phyloP scores from a whole-genome alignment of 2,888 invertebrate species.

The Ochlodes sylvanus region DNA sequence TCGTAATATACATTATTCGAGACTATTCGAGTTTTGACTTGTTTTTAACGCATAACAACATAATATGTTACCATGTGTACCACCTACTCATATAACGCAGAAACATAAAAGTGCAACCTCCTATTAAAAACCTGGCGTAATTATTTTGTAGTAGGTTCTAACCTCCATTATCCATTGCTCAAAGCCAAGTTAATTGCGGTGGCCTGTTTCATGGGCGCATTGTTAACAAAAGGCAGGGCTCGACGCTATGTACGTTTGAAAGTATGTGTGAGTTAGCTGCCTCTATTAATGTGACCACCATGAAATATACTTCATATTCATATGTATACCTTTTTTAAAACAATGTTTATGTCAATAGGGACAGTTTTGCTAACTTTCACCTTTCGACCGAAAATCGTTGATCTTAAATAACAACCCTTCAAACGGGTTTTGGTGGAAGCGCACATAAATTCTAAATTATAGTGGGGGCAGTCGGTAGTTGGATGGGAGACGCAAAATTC shows the following conservation, averaged over 20 bases:
- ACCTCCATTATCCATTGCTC: constrained; percentile 14
- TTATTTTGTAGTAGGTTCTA: constrained; percentile 9
- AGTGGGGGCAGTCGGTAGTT: too few species aligned
- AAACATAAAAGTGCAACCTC: constrained; percentile 1
- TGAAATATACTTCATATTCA: too few species aligned
- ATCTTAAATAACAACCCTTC: too few species aligned
- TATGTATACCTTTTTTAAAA: too few species aligned
- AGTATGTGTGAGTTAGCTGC: neutral
- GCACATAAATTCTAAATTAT: too few species aligned
- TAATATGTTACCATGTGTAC: neutral
- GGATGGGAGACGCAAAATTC: too few species aligned
- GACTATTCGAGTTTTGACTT: neutral
- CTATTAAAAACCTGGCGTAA: constrained; percentile 4
- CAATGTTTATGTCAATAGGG: too few species aligned
- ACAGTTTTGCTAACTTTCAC: too few species aligned
- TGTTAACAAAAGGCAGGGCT: constrained; percentile 22
- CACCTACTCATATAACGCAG: neutral
- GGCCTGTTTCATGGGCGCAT: constrained; percentile 17
- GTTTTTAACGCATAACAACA: neutral
- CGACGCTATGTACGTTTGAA: neutral
- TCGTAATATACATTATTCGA: too few species aligned
- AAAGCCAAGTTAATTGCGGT: constrained; percentile 25
- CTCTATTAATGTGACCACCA: neutral
- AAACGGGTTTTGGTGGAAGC: too few species aligned
- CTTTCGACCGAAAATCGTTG: too few species aligned